Evolutionary conservation across 2,888 invertebrate genomes (phyloP).

Genomic region (Malthinus flaveolus): DNA sequence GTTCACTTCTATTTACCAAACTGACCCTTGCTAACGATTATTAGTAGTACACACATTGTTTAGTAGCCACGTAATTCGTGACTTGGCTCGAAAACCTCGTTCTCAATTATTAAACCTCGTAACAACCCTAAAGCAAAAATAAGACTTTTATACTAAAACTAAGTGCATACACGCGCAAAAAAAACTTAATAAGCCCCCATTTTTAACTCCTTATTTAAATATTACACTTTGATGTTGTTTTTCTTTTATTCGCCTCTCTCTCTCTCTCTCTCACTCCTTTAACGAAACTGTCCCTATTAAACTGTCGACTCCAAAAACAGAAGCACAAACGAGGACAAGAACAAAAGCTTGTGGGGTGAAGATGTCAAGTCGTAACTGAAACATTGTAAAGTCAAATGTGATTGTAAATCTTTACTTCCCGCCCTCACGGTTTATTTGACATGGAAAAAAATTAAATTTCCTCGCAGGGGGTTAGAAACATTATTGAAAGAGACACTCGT

Average conservation of each 20-base stretch:
- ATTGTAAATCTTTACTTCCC: conserved; percentile 49
- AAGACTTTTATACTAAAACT: too few species aligned
- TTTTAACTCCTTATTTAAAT: too few species aligned
- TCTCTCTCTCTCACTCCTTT: too few species aligned
- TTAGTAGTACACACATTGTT: conserved; percentile 26
- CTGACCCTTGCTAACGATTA: conserved; percentile 30
- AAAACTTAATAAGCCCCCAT: too few species aligned
- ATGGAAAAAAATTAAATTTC: conserved; percentile 46
- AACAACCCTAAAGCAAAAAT: too few species aligned
- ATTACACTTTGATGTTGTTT: too few species aligned
- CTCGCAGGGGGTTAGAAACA: conserved; percentile 31
- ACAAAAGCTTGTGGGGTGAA: conserved; percentile 40
- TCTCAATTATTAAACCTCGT: neutral
- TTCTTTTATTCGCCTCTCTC: neutral
- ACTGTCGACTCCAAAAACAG: conserved; percentile 30
- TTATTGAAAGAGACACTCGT: conserved; percentile 42
- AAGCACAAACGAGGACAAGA: conserved; percentile 24
- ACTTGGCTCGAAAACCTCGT: conserved; percentile 17
- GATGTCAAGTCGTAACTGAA: conserved; percentile 48
- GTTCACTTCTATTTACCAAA: conserved; percentile 24
- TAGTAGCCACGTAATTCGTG: conserved; percentile 25
- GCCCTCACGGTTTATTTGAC: conserved; percentile 48
- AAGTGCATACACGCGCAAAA: too few species aligned
- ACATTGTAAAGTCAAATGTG: conserved; percentile 53
- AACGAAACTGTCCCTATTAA: conserved; percentile 16